Conservation (phyloP, 2,797 vertebrate genomes). For the Corythornis leucogaster region DNA sequence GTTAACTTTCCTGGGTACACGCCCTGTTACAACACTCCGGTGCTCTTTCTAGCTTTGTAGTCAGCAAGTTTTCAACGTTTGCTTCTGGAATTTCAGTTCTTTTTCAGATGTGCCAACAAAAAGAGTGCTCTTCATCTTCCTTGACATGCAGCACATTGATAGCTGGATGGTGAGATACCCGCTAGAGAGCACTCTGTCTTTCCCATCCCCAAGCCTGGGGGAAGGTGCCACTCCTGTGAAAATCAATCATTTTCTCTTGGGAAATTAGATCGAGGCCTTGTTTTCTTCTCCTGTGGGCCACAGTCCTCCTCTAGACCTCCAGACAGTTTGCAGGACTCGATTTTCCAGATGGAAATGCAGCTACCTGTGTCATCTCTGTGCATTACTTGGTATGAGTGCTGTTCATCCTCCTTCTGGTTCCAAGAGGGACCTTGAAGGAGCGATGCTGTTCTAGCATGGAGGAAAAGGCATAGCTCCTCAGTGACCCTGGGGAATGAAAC, state of each 20-base stretch:
- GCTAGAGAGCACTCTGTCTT: not conserved
- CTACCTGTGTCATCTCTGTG: not conserved
- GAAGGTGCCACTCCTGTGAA: not conserved
- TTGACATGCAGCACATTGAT: not conserved
- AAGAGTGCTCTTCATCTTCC: not conserved
- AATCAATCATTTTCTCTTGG: not conserved
- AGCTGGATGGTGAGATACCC: not conserved
- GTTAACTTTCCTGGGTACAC: conserved; percentile 67
- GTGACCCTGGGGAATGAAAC: not conserved
- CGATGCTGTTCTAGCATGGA: fast-evolving
- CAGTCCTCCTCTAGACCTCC: not conserved
- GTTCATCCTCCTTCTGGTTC: fast-evolving
- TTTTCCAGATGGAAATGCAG: not conserved
- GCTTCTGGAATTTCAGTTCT: conserved; percentile 46
- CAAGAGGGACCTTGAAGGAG: not conserved
- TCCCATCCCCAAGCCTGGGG: not conserved
- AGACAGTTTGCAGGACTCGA: not conserved
- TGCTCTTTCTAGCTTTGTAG: conserved; percentile 1
- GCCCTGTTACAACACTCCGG: conserved; percentile 59
- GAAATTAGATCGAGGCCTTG: not conserved
- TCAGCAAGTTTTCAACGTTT: conserved; percentile 34
- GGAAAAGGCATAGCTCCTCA: not conserved
- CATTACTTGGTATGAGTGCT: not conserved
- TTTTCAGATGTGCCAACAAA: not conserved
- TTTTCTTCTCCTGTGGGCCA: not conserved